phyloP scores from a whole-genome alignment of 2,797 vertebrate species.

The Brotula barbata region DNA sequence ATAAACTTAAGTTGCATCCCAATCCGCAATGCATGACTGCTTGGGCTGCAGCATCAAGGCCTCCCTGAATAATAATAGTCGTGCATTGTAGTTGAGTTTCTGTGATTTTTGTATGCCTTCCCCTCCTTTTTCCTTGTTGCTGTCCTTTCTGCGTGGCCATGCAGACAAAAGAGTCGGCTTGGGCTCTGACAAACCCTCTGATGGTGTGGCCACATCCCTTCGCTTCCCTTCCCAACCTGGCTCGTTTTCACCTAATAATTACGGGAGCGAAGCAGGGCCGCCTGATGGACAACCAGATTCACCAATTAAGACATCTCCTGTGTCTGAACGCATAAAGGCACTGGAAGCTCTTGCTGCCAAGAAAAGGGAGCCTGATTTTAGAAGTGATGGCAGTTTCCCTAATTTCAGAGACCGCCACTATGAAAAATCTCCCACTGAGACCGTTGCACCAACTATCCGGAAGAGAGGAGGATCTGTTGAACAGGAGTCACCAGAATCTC shows the following conservation, averaged over 20 bases:
- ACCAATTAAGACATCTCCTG: slow-evolving; percentile 76
- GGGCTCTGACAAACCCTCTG: slow-evolving; percentile 75
- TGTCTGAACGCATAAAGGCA: slow-evolving; percentile 81
- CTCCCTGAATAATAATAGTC: slow-evolving; percentile 38
- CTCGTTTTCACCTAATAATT: slow-evolving; percentile 71
- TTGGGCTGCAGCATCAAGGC: slow-evolving; percentile 75
- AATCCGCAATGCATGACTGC: slow-evolving; percentile 79
- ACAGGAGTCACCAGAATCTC: slow-evolving; percentile 85
- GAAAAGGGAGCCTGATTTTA: slow-evolving; percentile 74
- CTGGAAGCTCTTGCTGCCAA: slow-evolving; percentile 80
- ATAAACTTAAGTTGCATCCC: slow-evolving; percentile 41
- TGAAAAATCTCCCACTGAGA: slow-evolving; percentile 72
- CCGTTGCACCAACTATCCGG: slow-evolving; percentile 34
- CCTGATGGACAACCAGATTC: slow-evolving; percentile 70
- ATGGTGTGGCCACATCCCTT: slow-evolving; percentile 76
- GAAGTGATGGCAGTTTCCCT: slow-evolving; percentile 70
- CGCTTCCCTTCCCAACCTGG: slow-evolving; percentile 77
- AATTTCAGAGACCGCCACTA: slow-evolving; percentile 78
- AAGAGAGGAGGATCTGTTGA: slow-evolving; percentile 70
- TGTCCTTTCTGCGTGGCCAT: slow-evolving; percentile 62
- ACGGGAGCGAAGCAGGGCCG: slow-evolving; percentile 64
- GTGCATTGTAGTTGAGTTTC: slow-evolving; percentile 66
- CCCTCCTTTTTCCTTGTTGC: slow-evolving; percentile 62
- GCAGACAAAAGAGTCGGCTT: slow-evolving; percentile 77
- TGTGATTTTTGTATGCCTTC: slow-evolving; percentile 69